Evolutionary conservation across 1,140 invertebrate species (phyloP), one percentile per base, ranked within the genome.

Genomic region (Nasonia vitripennis): DNA sequence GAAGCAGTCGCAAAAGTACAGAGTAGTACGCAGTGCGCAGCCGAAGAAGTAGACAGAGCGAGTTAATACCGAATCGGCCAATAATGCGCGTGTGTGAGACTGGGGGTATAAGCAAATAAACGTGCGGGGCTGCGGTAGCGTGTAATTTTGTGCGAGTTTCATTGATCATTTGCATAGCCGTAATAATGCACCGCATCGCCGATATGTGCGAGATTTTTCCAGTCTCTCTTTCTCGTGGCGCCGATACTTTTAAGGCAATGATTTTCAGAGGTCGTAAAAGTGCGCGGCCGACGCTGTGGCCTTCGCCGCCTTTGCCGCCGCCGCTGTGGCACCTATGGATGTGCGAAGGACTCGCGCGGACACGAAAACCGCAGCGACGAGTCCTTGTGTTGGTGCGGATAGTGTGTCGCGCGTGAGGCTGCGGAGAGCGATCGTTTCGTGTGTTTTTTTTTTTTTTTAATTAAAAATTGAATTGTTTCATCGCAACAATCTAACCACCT

Each of bases 181-280:
- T 27, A 11, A 78, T 51, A 11, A 20, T 20, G 34, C 73, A 20
- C 4, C 51, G 23, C 31, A 12, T 5, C 27, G 20, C 2, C 6
- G 17, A 10, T 5, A 37, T 37, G 34, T 4, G 17, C 1, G 3
- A 51, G 51, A 75, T 86, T 87, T 81, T 84, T 81, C 71, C 34
- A 81, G n/a, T 3, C 78, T 45, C 27, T 55, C 55, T 55, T 51
- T 77, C 68, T 68, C 62, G 55, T 68, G 62, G 74, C 67, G 78
- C 77, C 48, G 85, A 83, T 84, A 86, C 84, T 51, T 86, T 87
- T 81, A 86, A 77, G 86, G 73, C 67, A 73, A 74, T 80, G 62
- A 41, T 45, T 70, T 80, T 80, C n/a, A 80, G 68, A 80, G 78
- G 14, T 70, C 62, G 41, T 80, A 80, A 80, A 70, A 80, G 34